Evolutionary conservation across 2,888 invertebrate genomes (phyloP).

Genomic region (Phania funesta): DNA sequence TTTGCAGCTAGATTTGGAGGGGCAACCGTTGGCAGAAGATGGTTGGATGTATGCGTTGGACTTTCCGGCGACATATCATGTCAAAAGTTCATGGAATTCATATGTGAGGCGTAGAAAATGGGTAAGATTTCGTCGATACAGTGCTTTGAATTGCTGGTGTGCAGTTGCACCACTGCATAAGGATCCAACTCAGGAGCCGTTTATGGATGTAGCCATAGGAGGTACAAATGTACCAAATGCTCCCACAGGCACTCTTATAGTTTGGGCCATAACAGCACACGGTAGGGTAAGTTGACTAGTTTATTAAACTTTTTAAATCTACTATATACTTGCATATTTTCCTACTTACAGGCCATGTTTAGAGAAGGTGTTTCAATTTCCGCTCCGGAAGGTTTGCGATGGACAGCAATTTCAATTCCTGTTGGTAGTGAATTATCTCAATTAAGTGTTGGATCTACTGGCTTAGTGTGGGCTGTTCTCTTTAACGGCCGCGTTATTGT

Average conservation of each 20-base stretch:
- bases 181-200: conserved; percentile 94
- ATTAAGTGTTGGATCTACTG: conserved; percentile 91
- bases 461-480: conserved; percentile 92
- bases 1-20: conserved; percentile 90
- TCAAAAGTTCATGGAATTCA: conserved; percentile 92
- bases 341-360: conserved; percentile 90
- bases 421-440: conserved; percentile 91
- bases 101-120: conserved; percentile 94
- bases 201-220: conserved; percentile 94
- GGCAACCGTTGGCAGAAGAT: conserved; percentile 92
- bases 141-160: conserved; percentile 95
- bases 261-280: conserved; percentile 96
- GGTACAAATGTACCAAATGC: conserved; percentile 91
- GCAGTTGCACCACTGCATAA: conserved; percentile 93
- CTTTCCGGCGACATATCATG: conserved; percentile 91
- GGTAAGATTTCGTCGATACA: conserved; percentile 92
- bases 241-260: conserved; percentile 87
- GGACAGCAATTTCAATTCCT: conserved; percentile 89
- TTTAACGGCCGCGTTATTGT: conserved; percentile 92
- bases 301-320: not conserved
- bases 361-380: conserved; percentile 89
- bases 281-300: conserved; percentile 84
- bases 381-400: conserved; percentile 93
- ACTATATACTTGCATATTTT: not conserved
- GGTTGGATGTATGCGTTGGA: conserved; percentile 97